Conservation (phyloP, 1,140 invertebrate genomes). For the Ostrea edulis region DNA sequence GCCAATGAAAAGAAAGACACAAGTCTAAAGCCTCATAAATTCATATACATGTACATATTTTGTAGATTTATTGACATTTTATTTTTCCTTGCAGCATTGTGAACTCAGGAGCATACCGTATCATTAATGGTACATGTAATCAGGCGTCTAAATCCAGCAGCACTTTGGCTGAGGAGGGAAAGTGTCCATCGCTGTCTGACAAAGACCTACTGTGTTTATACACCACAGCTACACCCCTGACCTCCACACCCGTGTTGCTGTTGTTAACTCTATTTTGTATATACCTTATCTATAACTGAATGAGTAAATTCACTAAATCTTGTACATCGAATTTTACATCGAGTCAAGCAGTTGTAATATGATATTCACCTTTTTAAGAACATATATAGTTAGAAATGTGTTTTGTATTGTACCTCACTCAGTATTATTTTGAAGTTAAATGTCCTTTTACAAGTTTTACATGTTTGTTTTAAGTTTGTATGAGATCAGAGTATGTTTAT, state of each 20-base stretch:
- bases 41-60: too few species aligned
- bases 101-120: conserved; percentile 79
- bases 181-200: conserved; percentile 76
- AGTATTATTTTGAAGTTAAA: background rate
- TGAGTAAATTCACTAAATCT: background rate
- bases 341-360: background rate
- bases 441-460: background rate
- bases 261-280: background rate
- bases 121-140: conserved; percentile 80
- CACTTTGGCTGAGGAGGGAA: conserved; percentile 74
- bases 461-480: background rate
- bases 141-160: conserved; percentile 73
- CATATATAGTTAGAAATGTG: background rate
- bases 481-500: background rate
- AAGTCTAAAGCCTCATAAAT: too few species aligned
- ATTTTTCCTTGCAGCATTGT: conserved; percentile 75
- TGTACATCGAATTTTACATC: conserved; percentile 39
- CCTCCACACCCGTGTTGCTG: background rate
- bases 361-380: background rate
- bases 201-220: conserved; percentile 73
- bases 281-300: background rate
- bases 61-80: too few species aligned
- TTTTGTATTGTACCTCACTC: background rate
- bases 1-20: too few species aligned
- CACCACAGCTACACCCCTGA: conserved; percentile 53